Evolutionary conservation across 2,888 invertebrate species (phyloP).

Genomic region (Ceriagrion tenellum): DNA sequence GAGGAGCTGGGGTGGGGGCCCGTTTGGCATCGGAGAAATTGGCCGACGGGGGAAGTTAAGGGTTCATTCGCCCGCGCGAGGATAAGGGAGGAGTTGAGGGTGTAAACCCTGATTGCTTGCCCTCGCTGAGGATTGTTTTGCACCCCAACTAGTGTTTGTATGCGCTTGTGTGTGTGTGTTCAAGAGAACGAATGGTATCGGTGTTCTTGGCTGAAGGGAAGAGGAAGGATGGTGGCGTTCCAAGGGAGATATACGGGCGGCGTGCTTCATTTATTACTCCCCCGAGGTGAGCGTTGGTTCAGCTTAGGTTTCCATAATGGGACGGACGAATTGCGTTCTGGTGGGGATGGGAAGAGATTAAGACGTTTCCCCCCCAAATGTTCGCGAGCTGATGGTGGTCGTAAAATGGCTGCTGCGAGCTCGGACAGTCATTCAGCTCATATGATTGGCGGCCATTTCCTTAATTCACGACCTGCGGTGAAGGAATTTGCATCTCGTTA

Average conservation of each 20-base stretch:
- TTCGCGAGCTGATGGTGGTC: neutral
- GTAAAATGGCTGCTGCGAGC: neutral
- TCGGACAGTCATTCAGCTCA: neutral
- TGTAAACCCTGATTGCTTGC: neutral
- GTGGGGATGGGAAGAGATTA: constrained; percentile 42
- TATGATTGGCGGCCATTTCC: neutral
- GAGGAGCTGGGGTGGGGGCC: neutral
- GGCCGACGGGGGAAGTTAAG: neutral
- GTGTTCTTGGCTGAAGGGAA: neutral
- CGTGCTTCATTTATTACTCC: constrained; percentile 48
- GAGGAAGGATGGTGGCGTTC: neutral
- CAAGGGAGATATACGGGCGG: constrained; percentile 10
- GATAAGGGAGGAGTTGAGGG: neutral
- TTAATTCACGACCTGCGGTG: neutral
- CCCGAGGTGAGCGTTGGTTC: constrained; percentile 46
- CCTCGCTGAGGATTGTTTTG: neutral
- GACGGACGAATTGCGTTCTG: constrained; percentile 50
- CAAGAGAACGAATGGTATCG: neutral
- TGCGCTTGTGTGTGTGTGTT: neutral
- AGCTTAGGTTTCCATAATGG: constrained; percentile 57
- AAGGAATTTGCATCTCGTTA: neutral
- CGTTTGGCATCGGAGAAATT: neutral
- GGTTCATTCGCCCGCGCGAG: neutral
- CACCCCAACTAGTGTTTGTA: neutral
- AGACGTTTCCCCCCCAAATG: neutral